Evolutionary conservation across 2,113 vertebrate species (phyloP), one percentile per base, ranked within the genome.

Genomic region (Sitta europaea): DNA sequence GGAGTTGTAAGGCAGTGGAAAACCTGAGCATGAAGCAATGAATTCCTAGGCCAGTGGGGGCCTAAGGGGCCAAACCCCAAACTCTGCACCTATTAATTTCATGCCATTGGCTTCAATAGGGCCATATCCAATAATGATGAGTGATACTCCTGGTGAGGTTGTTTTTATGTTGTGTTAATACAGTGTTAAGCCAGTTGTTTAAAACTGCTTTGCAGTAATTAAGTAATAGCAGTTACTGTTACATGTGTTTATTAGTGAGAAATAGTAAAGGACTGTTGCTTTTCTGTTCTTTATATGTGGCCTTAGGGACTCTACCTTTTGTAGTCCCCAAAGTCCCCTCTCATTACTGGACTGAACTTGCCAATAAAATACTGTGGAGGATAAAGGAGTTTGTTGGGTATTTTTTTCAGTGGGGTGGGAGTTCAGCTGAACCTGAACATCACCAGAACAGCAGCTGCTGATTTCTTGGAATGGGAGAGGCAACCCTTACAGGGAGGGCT

Each of bases 161-260:
- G 78, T 90, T 96, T 97, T 97, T 96, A 96, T 51, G 85, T 92
- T 57, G 78, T 97, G 96, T 94, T 96, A 96, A 97, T 92, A 95
- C 90, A 80, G 93, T 95, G 95, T 93, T 93, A 97, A 97, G 93
- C 82, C 88, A 96, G 96, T 95, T 96, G 93, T 96, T 96, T 96
- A 95, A 96, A 97, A 92, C 81, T 96, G 88, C 67, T 95, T 97
- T 95, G 88, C 92, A 86, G 59, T 94, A 96, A 97, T 96, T 97
- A 96, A 96, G 85, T 86, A 92, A 90, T 80, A 71, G 90, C 88
- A 83, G 92, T 96, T 94, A 92, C 81, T 86, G 19, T 73, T 86
- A 70, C 51, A 86, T 90, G 94, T 94, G 93, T 96, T 96, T 97
- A 95, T 96, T 96, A 90, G 95, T 73, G 87, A 94, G 92, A 93